Evolutionary conservation across 2,888 invertebrate species (phyloP).

Genomic region (Drosophila anceps): DNA sequence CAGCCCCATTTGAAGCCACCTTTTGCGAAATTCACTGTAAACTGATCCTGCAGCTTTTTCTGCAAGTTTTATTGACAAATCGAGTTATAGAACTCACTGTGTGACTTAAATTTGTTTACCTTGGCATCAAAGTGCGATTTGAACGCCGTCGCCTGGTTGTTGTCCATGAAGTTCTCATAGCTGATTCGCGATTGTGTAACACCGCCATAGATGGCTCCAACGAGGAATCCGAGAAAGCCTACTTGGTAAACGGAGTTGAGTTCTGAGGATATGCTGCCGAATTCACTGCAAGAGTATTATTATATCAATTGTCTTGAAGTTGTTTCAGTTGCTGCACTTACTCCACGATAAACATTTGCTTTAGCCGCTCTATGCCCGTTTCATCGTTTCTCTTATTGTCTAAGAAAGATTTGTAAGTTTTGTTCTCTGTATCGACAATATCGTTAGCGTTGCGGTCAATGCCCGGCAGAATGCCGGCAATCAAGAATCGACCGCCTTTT

Average conservation of each 20-base stretch:
- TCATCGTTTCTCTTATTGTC: slow-evolving; percentile 70
- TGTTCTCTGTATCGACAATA: slow-evolving; percentile 71
- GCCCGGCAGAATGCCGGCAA: slow-evolving; percentile 76
- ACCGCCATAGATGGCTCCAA: slow-evolving; percentile 89
- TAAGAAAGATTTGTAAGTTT: slow-evolving; percentile 81
- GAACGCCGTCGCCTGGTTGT: slow-evolving; percentile 91
- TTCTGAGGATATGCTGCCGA: slow-evolving; percentile 88
- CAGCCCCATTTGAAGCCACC: slow-evolving; percentile 91
- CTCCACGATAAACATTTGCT: slow-evolving; percentile 83
- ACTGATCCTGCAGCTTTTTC: slow-evolving; percentile 90
- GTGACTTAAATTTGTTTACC: slow-evolving; percentile 82
- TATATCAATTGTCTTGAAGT: no score
- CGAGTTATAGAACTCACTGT: accelerated
- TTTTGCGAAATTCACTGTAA: slow-evolving; percentile 89
- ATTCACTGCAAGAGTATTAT: slow-evolving; percentile 86
- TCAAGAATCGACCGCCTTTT: slow-evolving; percentile 63
- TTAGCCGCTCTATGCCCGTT: slow-evolving; percentile 83
- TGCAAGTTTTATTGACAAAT: slow-evolving; percentile 79
- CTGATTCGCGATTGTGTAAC: slow-evolving; percentile 87
- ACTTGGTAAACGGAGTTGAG: slow-evolving; percentile 88
- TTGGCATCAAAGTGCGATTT: slow-evolving; percentile 89
- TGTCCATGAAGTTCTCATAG: slow-evolving; percentile 89
- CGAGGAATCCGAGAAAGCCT: slow-evolving; percentile 87
- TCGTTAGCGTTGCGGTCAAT: slow-evolving; percentile 59
- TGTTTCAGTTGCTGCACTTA: slow-evolving; percentile 47